phyloP scores from a whole-genome alignment of 2,113 vertebrate genomes.

The Polypterus senegalus region DNA sequence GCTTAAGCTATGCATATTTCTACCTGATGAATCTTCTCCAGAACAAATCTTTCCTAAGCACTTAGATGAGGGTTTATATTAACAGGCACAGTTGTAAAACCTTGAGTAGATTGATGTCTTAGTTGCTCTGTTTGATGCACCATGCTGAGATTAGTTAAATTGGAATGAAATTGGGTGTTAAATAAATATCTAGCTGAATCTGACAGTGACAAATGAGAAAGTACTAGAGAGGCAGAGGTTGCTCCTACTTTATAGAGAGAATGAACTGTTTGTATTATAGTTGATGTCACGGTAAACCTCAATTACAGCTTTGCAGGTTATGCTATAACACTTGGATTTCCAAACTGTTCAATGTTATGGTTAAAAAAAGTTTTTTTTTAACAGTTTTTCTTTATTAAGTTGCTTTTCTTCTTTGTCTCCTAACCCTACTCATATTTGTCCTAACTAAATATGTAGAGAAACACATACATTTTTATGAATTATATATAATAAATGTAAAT shows the following conservation, averaged over 20 bases:
- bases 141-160: slow-evolving; percentile 36
- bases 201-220: slow-evolving; percentile 36
- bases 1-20: slow-evolving; percentile 10
- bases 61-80: slow-evolving; percentile 27
- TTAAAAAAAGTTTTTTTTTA: too few species aligned
- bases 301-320: slow-evolving; percentile 7
- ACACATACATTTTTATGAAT: too few species aligned
- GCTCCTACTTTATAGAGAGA: slow-evolving; percentile 19
- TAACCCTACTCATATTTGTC: too few species aligned
- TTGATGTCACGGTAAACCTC: slow-evolving; percentile 15
- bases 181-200: slow-evolving; percentile 35
- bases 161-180: slow-evolving; percentile 41
- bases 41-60: slow-evolving; percentile 14
- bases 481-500: too few species aligned
- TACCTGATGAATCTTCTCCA: slow-evolving; percentile 21
- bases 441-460: too few species aligned
- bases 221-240: slow-evolving; percentile 25
- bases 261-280: slow-evolving; percentile 19
- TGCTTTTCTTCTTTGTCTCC: too few species aligned
- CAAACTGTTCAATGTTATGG: not conserved
- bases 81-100: slow-evolving; percentile 20
- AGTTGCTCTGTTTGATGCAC: slow-evolving; percentile 33
- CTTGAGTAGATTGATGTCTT: slow-evolving; percentile 31
- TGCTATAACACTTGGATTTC: not conserved
- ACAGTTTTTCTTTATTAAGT: too few species aligned